Evolutionary conservation across 2,888 invertebrate genomes (phyloP).

Genomic region (Busseola fusca): DNA sequence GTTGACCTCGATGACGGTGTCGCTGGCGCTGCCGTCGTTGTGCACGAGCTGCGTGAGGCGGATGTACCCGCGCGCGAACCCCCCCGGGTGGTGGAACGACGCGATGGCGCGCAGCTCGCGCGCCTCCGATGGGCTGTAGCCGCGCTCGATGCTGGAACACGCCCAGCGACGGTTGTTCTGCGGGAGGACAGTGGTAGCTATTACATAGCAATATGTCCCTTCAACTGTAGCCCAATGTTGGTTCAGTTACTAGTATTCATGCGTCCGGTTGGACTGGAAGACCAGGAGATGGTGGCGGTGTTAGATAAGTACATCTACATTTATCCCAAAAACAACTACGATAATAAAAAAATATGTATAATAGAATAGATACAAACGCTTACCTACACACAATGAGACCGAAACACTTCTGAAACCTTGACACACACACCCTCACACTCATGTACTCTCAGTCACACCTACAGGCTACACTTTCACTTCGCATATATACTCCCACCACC

Average conservation of each 20-base stretch:
- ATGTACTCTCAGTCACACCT: too few species aligned
- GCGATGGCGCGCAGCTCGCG: constrained; percentile 95
- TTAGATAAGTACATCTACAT: too few species aligned
- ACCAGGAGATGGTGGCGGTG: not conserved
- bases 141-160: constrained; percentile 95
- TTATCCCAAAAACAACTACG: too few species aligned
- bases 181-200: not conserved
- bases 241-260: not conserved
- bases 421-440: too few species aligned
- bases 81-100: constrained; percentile 96
- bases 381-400: too few species aligned
- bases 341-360: too few species aligned
- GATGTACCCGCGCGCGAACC: constrained; percentile 94
- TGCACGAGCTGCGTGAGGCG: constrained; percentile 96
- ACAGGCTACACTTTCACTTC: too few species aligned
- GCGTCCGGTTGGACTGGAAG: not conserved
- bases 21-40: constrained; percentile 95
- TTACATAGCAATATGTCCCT: not conserved
- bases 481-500: too few species aligned
- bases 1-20: constrained; percentile 96
- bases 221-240: not conserved
- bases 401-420: too few species aligned
- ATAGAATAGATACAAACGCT: too few species aligned
- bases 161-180: constrained; percentile 92
- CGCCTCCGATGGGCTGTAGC: constrained; percentile 96